Evolutionary conservation across 2,797 vertebrate genomes (phyloP).

Genomic region (Malurus leucopterus): DNA sequence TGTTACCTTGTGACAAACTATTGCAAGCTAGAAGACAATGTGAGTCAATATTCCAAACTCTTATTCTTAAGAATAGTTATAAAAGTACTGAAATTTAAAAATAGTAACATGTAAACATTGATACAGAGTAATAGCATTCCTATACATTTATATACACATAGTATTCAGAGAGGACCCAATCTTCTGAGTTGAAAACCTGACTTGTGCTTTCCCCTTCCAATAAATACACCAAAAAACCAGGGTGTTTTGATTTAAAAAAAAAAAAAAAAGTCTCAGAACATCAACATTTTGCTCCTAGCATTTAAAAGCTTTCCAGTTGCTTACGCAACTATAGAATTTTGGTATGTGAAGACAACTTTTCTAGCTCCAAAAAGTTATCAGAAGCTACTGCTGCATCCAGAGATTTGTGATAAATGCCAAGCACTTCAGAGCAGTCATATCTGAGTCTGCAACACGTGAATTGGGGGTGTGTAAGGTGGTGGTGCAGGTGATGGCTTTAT

Average conservation of each 20-base stretch:
- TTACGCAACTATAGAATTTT: conserved; percentile 75
- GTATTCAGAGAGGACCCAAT: conserved; percentile 59
- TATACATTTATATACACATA: conserved; percentile 76
- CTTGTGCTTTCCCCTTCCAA: conserved; percentile 73
- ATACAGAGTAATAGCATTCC: conserved; percentile 77
- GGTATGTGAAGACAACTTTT: conserved; percentile 68
- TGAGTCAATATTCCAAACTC: conserved; percentile 77
- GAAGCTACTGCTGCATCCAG: conserved; percentile 55
- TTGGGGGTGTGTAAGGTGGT: conserved; percentile 88
- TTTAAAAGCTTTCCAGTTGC: conserved; percentile 70
- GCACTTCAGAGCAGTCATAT: conserved; percentile 78
- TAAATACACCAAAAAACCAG: conserved; percentile 61
- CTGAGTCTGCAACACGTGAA: conserved; percentile 87
- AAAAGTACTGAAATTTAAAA: conserved; percentile 96
- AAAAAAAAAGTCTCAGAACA: conserved; percentile 50
- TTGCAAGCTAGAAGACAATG: conserved; percentile 75
- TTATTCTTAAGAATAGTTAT: conserved; percentile 85
- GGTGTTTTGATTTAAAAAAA: neutral
- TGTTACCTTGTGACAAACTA: conserved; percentile 67
- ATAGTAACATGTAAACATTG: conserved; percentile 93
- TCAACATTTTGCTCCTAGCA: conserved; percentile 57
- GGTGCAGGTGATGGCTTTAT: conserved; percentile 93
- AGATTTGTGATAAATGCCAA: neutral
- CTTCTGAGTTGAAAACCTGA: conserved; percentile 70
- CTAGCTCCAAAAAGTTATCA: conserved; percentile 59